Percentiles rank a stretch among this genome's conserved stretches.
Conservation (phyloP, 1,140 invertebrate genomes). For the Chrysopa pallens region DNA sequence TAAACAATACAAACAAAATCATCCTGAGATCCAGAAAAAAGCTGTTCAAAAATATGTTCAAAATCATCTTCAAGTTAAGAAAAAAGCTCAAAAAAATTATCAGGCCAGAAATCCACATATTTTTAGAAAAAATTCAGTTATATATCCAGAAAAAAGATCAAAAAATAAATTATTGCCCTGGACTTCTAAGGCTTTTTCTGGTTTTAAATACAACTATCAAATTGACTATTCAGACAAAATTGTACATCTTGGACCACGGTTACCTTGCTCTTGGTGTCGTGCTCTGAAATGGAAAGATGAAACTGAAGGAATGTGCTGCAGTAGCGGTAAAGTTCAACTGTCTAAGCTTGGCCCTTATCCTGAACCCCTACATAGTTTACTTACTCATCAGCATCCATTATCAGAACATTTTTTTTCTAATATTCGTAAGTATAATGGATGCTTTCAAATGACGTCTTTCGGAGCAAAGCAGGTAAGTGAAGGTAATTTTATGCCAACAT, state of each 20-base stretch:
- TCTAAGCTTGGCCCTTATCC: slow-evolving; percentile 6
- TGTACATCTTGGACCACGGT: no score
- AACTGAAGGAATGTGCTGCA: slow-evolving; percentile 21
- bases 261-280: slow-evolving; percentile 16
- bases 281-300: slow-evolving; percentile 21
- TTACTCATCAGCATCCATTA: slow-evolving; percentile 5
- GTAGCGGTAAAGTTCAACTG: slow-evolving; percentile 18
- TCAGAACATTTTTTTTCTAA: slow-evolving; percentile 6
- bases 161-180: no score
- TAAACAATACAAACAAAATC: no score
- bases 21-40: no score
- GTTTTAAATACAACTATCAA: not conserved
- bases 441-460: slow-evolving; percentile 13
- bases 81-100: not conserved
- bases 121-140: no score
- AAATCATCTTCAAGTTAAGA: not conserved
- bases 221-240: not conserved
- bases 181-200: no score
- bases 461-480: slow-evolving; percentile 8
- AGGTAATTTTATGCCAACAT: slow-evolving; percentile 8
- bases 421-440: slow-evolving; percentile 10
- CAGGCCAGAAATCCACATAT: no score
- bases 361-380: slow-evolving; percentile 6
- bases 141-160: no score
- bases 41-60: not conserved